Base-by-base conservation (phyloP, 2,797 vertebrate species). In the Tolypeutes matacus region DNA sequence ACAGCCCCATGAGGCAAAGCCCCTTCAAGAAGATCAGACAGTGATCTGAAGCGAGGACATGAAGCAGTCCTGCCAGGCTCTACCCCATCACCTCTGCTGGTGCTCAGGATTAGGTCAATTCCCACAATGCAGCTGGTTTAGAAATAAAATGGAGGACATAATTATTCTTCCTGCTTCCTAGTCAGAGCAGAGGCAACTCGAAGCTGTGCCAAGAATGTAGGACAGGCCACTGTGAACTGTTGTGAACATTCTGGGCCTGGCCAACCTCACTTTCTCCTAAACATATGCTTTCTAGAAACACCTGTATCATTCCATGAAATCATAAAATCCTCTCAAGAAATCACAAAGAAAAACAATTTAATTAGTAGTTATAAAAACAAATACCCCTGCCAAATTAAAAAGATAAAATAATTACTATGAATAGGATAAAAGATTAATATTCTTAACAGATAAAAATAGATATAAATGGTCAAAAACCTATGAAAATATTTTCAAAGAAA, bases 91-190 rank as follows among this genome's bases (percentile, higher is more conserved):
- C n/a, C 31, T 87, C 70, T 87, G 53, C 60, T 56, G 39, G 73
- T 5, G 13, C 36, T 93, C 20, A 67, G 53, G 46, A 39, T 89
- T 49, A 93, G 73, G 97, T 94, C 64, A 96, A 92, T 98, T 98
- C 98, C 96, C 97, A 98, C 92, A 98, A 98, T 95, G 95, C 23
- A 18, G 94, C 92, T 73, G 88, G 62, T 97, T 98, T 97, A 98
- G 97, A 92, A 98, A 94, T 92, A 98, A 96, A 98, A 97, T 97
- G 96, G 96, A 97, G 96, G 96, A 97, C 97, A 97, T 95, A 97
- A 97, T 97, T 97, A 97, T 87, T 94, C 94, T 96, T 96, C 97
- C 96, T 85, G 94, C 31, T 96, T 78, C 23, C 69, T 96, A 91
- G n/a, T 91, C 91, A 93, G 89, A 89, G 27, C 14, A 86, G 56